Evolutionary conservation across 64 coral and sea anemone genomes (phyloP), one percentile per base, ranked within the genome.

Genomic region (Pocillopora verrucosa): DNA sequence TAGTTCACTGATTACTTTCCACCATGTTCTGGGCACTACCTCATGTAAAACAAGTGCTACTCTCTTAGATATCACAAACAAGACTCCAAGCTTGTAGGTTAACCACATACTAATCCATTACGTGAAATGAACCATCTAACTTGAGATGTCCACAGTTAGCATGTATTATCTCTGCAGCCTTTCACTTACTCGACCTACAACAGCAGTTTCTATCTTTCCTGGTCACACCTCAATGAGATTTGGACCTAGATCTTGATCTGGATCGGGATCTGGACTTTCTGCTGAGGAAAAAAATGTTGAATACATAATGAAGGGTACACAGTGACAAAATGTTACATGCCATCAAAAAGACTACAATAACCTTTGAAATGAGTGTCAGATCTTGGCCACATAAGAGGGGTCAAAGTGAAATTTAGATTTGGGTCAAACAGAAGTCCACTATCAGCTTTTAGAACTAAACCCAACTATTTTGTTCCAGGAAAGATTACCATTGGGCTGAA

Each of bases 151-250:
- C 59, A 61, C 34, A 70, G 25, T 70, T 25, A 30, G 67, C 12
- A 24, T 70, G 67, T 24, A 70, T 24, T 65, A 83, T 19, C 82
- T 56, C 16, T 72, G 63, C 70, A 30, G 17, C 56, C 61, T 65
- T 56, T 72, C 64, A 85, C 82, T 85, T 85, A 85, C 82, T 85
- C 56, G 64, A 85, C 82, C 82, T 85, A 85, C 82, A 72, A 67
- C 10, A 37, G 67, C 22, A 24, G 20, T 22, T 56, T 17, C 65
- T 56, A 16, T 36, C 68, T 15, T 10, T 65, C 68, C 38, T 15
- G 12, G 12, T 72, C n/a, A 72, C 13, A 11, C 36, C 57, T 85
- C 82, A 85, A 41, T 85, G 82, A 16, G 82, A 85, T 36, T 65
- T 63, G 16, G 82, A 85, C 45, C 41, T 36, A 72, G 82, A 85